Percentiles rank a stretch among this genome's conserved stretches.
These are phyloP conservation scores for Thalassaphorura encarpata DNA, from an alignment of 1,140 invertebrate genomes.

Conservation along the genomic window DNA sequence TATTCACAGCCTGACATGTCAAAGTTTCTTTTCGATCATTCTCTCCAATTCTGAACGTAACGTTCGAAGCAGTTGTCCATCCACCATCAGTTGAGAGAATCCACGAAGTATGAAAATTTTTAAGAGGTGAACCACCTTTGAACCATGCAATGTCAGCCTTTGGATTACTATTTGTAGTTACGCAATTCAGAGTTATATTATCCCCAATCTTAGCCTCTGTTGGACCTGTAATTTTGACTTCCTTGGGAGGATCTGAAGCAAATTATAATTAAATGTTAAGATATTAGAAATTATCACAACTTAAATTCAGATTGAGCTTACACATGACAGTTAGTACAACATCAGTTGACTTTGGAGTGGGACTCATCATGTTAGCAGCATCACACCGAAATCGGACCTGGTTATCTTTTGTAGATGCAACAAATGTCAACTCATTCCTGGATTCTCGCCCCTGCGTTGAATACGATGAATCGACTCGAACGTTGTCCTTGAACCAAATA, in stretches of 20 bases:
- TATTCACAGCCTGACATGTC: conserved; percentile 76
- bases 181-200: conserved; percentile 71
- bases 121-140: conserved; percentile 49
- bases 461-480: conserved; percentile 69
- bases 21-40: conserved; percentile 67
- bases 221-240: conserved; percentile 77
- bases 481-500: conserved; percentile 85
- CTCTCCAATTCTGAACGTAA: conserved; percentile 68
- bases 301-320: too few species aligned
- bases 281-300: too few species aligned
- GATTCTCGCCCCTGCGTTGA: conserved; percentile 65
- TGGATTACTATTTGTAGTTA: conserved; percentile 81
- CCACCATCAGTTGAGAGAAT: conserved; percentile 50
- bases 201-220: conserved; percentile 76
- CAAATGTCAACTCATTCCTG: conserved; percentile 77
- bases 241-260: conserved; percentile 79
- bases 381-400: conserved; percentile 86
- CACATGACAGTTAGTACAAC: conserved; percentile 82
- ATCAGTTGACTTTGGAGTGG: conserved; percentile 61
- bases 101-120: conserved; percentile 26
- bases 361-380: conserved; percentile 80
- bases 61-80: conserved; percentile 79
- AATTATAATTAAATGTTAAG: too few species aligned
- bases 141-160: conserved; percentile 85
- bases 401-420: conserved; percentile 78